Evolutionary conservation across 2,888 invertebrate species (phyloP), one percentile per base, ranked within the genome.

Genomic region (Psylliodes chrysocephalus): DNA sequence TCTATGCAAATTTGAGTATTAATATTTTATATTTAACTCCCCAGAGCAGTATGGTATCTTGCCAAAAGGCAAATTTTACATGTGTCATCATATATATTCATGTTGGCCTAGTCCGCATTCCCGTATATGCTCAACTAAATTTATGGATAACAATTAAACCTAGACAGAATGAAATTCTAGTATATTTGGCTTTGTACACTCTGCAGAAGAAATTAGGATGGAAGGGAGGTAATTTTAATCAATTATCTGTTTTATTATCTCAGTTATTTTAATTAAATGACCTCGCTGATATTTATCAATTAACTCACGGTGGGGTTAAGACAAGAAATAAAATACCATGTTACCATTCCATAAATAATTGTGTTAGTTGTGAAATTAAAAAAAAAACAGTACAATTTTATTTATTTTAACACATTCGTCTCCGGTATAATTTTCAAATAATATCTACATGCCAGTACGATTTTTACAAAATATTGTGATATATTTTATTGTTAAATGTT

Each of bases 81-180:
- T 64, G 63, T 65, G 64, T 63, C 67, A 60, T 68, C 67, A 56
- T 61, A 64, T 68, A 64, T 64, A 68, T 62, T 65, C 64, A 52
- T 61, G 57, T 53, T 57, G 63, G 63, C 63, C 66, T 61, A 64
- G 52, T 15, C 53, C 56, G 57, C 60, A 66, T 60, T 66, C 63
- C 63, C 60, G 56, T 66, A 63, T 60, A 38, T 47, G 49, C 56
- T 38, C 28, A 49, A 42, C 54, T 8, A 22, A 65, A 68, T 68
- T 68, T 68, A 68, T 68, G 65, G 63, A 63, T 47, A 60, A 65
- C 65, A 62, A 65, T 65, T 65, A 63, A 64, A 65, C 63, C 64
- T 56, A 62, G 46, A 64, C 64, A 49, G 56, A 66, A 60, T 54
- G 61, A 54, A 55, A 42, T 55, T 33, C 55, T 55, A 14, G 30